These are phyloP conservation scores for Branchipolynoe longqiensis DNA, from an alignment of 2,888 invertebrate species.

Conservation along the genomic window DNA sequence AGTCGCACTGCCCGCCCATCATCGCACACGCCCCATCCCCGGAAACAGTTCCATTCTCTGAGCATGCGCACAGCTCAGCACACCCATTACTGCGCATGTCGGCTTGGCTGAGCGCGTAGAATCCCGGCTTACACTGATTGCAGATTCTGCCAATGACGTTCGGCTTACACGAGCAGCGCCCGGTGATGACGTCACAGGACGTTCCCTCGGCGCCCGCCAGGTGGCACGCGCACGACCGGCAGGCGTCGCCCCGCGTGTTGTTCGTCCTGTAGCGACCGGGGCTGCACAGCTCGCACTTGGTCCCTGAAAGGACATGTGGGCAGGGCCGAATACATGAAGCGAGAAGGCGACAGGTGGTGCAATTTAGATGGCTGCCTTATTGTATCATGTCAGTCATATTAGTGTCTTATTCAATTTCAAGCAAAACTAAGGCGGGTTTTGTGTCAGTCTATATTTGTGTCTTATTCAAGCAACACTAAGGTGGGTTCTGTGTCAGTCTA, in stretches of 20 bases:
- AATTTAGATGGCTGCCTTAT: too few species aligned
- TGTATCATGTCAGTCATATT: too few species aligned
- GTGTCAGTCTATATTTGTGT: too few species aligned
- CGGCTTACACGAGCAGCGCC: conserved; percentile 69
- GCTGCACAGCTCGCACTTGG: conserved; percentile 64
- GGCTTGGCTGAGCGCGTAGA: conserved; percentile 54
- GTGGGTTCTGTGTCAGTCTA: too few species aligned
- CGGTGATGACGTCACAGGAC: conserved; percentile 63
- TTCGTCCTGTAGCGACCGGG: conserved; percentile 61
- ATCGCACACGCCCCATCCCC: conserved; percentile 86
- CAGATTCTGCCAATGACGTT: conserved; percentile 62
- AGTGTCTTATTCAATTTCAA: too few species aligned
- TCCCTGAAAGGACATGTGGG: too few species aligned
- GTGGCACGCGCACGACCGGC: conserved; percentile 63
- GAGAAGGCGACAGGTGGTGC: too few species aligned
- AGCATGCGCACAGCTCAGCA: conserved; percentile 58
- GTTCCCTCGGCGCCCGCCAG: conserved; percentile 40
- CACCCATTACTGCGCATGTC: conserved; percentile 60
- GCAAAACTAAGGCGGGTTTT: too few species aligned
- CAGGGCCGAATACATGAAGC: too few species aligned
- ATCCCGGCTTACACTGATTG: conserved; percentile 59
- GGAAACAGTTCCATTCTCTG: conserved; percentile 46
- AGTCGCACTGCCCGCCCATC: conserved; percentile 84
- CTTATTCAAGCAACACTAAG: too few species aligned
- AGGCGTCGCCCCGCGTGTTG: conserved; percentile 54